Conservation (phyloP, 2,797 vertebrate genomes). For the Muscicapa striata region DNA sequence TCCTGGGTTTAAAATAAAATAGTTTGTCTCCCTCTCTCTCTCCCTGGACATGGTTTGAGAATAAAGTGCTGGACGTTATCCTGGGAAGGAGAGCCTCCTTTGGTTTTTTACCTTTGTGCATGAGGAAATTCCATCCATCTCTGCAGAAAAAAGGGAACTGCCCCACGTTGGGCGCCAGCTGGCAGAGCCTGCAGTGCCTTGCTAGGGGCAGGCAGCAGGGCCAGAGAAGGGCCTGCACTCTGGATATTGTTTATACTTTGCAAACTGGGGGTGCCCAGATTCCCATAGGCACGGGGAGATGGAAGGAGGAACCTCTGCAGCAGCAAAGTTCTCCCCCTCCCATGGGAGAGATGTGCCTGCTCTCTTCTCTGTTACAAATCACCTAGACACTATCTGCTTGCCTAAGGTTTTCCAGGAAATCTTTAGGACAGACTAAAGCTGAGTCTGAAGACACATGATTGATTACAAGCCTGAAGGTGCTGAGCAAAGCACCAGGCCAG, state of each 20-base stretch:
- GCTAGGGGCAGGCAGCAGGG: neutral
- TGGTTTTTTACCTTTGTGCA: too few species aligned
- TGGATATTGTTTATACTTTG: neutral
- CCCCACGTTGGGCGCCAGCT: too few species aligned
- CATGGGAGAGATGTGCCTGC: neutral
- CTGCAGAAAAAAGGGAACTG: too few species aligned
- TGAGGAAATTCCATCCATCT: too few species aligned
- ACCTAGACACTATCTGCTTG: neutral
- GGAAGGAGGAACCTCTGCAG: neutral
- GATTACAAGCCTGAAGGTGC: neutral
- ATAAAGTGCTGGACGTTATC: too few species aligned
- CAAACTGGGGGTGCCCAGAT: neutral
- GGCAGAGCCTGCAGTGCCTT: neutral
- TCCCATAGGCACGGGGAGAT: neutral
- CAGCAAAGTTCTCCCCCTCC: fast-evolving
- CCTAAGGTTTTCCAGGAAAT: neutral
- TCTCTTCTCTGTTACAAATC: neutral
- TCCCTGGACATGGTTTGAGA: too few species aligned
- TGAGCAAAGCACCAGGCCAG: neutral
- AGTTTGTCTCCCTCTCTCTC: too few species aligned
- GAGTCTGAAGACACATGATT: neutral
- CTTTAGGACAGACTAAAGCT: neutral
- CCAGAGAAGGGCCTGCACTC: neutral
- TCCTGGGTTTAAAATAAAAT: too few species aligned
- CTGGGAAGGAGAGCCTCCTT: too few species aligned